phyloP scores from a whole-genome alignment of 2,888 invertebrate genomes.

The Heteromyza rotundicornis region DNA sequence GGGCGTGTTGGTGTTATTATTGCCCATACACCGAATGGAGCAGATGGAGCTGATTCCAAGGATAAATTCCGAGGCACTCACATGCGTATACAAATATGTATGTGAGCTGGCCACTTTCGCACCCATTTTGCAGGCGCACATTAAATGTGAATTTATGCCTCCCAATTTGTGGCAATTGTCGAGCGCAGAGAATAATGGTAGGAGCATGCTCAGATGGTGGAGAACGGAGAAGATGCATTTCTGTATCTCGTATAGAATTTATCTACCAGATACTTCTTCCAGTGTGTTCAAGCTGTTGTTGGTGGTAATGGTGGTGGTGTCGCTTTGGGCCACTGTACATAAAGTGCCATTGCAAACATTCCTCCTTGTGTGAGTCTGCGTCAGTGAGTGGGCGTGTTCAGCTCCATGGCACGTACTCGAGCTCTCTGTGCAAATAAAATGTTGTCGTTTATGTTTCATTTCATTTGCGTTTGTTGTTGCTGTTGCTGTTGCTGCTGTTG shows the following conservation, averaged over 20 bases:
- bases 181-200: background rate
- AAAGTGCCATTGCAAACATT: no score
- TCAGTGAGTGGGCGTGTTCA: constrained; percentile 13
- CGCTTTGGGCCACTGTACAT: background rate
- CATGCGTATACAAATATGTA: no score
- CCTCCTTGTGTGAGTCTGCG: background rate
- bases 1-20: background rate
- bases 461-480: background rate
- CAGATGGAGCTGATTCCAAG: background rate
- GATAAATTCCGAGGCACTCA: no score
- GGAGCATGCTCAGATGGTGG: constrained; percentile 4
- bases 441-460: background rate
- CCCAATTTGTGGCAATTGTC: background rate
- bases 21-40: no score
- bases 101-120: no score
- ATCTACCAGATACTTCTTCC: background rate
- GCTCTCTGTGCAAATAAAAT: constrained; percentile 13
- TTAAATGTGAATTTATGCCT: background rate
- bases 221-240: background rate
- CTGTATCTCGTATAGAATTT: background rate
- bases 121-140: background rate
- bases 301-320: no score
- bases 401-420: no score
- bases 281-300: background rate
- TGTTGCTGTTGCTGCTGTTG: constrained; percentile 12